Evolutionary conservation across 2,797 vertebrate genomes (phyloP), one percentile per base, ranked within the genome.

Genomic region (Lophura swinhoii): DNA sequence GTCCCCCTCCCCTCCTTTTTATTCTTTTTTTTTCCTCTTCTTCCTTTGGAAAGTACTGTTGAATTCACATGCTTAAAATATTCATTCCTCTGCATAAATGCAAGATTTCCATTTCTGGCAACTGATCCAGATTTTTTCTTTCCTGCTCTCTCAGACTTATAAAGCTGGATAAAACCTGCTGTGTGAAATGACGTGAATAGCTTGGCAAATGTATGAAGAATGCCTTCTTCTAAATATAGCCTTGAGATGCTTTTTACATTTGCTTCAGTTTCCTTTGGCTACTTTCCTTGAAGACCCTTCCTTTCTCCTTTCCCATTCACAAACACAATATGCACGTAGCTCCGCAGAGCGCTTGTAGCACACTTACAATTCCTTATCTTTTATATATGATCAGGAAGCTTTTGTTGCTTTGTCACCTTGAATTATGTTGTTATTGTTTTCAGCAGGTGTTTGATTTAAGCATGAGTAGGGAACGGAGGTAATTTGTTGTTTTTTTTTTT

Each of bases 81-180:
- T 46, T 94, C 12, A 3, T 82, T 89, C 78, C 66, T 55, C 84
- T 91, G 43, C 81, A 85, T 22, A 83, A 94, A 89, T 82, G 68
- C 79, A 87, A 94, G 91, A 94, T 91, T 95, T 93, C 94, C 90
- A 93, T 95, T 94, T 92, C 93, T 94, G 93, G 96, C 90, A 87
- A 60, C 68, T 39, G 90, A 74, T 90, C 69, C 78, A 85, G 74
- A 64, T 67, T 87, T 48, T 16, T 51, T 37, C 10, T 1, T 7
- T 10, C 6, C 63, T 1, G 58, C 87, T 73, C 82, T 67, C 79
- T 91, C 82, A 80, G 72, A 71, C 87, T 90, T 79, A 79, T 37
- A 94, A 85, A 94, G 88, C 91, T 93, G 94, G 86, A 81, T 93
- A 53, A 95, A 82, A 76, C 89, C 83, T 43, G 83, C 83, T 87